Conservation (phyloP, 2,888 invertebrate genomes). For the Protonemura montana region DNA sequence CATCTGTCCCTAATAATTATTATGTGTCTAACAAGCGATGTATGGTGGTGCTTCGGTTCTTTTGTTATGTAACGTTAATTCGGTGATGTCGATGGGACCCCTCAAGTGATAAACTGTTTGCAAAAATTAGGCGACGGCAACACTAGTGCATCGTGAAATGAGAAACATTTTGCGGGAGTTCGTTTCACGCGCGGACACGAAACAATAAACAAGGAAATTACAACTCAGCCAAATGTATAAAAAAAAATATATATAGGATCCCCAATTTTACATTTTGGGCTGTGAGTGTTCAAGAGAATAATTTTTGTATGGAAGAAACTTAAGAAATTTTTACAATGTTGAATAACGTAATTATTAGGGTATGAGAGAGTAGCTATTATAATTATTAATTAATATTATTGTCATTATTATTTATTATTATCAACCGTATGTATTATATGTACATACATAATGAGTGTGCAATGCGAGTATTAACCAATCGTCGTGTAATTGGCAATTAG, state of each 20-base stretch:
- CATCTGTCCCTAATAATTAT: not conserved
- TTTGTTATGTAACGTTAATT: not conserved
- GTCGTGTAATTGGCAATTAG: not conserved
- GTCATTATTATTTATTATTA: not conserved
- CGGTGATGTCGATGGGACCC: not conserved
- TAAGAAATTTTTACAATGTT: conserved; percentile 12
- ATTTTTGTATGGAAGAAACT: conserved; percentile 9
- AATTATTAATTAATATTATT: not conserved
- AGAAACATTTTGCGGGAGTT: not conserved
- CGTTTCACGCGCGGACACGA: not conserved
- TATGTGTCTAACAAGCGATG: not conserved
- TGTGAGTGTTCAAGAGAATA: conserved; percentile 12
- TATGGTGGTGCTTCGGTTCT: not conserved
- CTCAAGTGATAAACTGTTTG: not conserved
- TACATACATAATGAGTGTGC: conserved; percentile 7
- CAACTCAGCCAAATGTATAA: conserved; percentile 12
- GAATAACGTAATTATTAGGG: not conserved
- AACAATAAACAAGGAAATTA: not conserved
- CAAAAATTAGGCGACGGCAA: not conserved
- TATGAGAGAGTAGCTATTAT: not conserved
- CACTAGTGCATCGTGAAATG: not conserved
- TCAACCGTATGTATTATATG: not conserved
- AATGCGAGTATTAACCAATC: not conserved
- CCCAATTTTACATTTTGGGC: conserved; percentile 12
- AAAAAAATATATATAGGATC: not conserved